Conservation (phyloP, 2,797 vertebrate genomes). For the Cichlasoma orientale region DNA sequence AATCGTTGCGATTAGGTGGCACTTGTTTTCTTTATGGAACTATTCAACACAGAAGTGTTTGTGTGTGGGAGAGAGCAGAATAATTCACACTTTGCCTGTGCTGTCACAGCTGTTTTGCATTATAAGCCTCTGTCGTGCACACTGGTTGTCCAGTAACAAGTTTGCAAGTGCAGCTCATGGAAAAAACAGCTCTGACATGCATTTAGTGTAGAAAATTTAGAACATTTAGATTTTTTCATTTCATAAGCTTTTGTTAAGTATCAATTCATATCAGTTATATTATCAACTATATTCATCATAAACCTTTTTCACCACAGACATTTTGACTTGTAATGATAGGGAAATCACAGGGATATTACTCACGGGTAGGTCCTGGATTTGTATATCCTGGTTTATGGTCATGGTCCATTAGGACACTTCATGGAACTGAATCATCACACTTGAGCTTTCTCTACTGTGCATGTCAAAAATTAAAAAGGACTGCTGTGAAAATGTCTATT, state of each 20-base stretch:
- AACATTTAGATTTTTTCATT: background rate
- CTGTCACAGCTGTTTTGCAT: conserved; percentile 64
- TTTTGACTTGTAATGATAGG: background rate
- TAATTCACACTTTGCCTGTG: background rate
- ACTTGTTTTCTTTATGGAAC: conserved; percentile 21
- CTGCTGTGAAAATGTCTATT: background rate
- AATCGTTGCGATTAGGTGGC: conserved; percentile 29
- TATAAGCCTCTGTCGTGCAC: conserved; percentile 6
- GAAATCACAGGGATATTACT: background rate
- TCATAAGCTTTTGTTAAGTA: background rate
- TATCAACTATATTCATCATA: background rate
- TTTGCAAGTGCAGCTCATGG: conserved; percentile 37
- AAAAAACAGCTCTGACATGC: background rate
- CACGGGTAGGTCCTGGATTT: background rate
- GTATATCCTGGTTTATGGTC: background rate
- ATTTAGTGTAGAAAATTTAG: background rate
- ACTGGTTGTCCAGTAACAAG: conserved; percentile 15
- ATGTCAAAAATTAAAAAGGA: background rate
- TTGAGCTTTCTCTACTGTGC: background rate
- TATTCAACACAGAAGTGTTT: background rate
- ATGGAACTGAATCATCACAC: background rate
- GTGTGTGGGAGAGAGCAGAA: background rate
- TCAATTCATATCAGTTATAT: background rate
- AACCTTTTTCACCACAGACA: background rate
- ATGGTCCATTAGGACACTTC: background rate